Conservation (phyloP, 2,888 invertebrate genomes). For the Campopleginae sp. region DNA sequence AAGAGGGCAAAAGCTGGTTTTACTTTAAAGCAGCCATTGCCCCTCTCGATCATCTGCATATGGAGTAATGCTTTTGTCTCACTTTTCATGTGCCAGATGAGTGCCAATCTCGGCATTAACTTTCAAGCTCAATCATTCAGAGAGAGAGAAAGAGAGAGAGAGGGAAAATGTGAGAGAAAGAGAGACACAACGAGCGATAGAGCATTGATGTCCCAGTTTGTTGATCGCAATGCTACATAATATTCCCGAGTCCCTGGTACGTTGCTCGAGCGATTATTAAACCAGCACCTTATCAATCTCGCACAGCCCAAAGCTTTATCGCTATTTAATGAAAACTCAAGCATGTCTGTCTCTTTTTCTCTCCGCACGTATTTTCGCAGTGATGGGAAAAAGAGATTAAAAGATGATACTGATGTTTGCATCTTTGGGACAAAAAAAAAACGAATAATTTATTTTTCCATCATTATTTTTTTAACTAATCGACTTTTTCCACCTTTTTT, state of each 20-base stretch:
- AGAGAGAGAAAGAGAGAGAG: conserved; percentile 22
- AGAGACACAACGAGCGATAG: conserved; percentile 21
- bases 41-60: conserved; percentile 57
- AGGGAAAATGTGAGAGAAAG: conserved; percentile 10
- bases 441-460: too few species aligned
- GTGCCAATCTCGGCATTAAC: conserved; percentile 55
- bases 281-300: conserved; percentile 54
- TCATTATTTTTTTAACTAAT: too few species aligned
- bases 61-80: conserved; percentile 63
- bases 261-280: conserved; percentile 56
- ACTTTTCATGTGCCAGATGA: conserved; percentile 45
- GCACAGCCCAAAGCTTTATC: conserved; percentile 40
- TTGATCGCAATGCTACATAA: conserved; percentile 56
- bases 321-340: conserved; percentile 7
- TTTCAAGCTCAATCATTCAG: conserved; percentile 51
- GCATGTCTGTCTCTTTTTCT: neutral
- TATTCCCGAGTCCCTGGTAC: conserved; percentile 49
- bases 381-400: neutral
- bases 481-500: too few species aligned
- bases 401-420: neutral
- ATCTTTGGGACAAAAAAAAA: too few species aligned
- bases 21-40: conserved; percentile 61
- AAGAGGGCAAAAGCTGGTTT: conserved; percentile 29
- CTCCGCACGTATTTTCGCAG: neutral
- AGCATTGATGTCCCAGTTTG: conserved; percentile 62